Conservation (phyloP, 2,888 invertebrate species). For the Phyto melanocephala region DNA sequence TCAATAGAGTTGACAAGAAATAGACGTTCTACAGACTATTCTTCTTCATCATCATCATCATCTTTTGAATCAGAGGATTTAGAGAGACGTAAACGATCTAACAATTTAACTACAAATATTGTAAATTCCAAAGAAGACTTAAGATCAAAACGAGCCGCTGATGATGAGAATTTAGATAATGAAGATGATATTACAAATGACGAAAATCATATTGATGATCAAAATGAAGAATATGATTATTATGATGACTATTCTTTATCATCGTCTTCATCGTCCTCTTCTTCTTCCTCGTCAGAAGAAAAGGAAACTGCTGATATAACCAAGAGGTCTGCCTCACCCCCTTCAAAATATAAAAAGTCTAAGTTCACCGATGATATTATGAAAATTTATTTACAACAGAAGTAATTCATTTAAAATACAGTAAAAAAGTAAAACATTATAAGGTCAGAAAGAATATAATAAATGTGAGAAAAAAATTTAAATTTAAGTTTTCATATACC, state of each 20-base stretch:
- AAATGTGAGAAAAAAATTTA: too few relatives aligned
- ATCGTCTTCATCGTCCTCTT: background rate
- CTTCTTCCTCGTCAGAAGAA: background rate
- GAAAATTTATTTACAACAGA: background rate
- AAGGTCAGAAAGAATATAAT: too few relatives aligned
- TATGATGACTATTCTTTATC: background rate
- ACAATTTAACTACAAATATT: background rate
- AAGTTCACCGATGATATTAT: background rate
- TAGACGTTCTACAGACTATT: too few relatives aligned
- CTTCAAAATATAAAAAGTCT: too few relatives aligned
- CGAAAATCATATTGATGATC: background rate
- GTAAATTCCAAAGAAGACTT: background rate
- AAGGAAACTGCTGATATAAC: background rate
- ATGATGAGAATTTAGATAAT: background rate
- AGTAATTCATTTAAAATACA: too few relatives aligned
- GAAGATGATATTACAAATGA: too few relatives aligned
- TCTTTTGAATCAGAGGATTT: constrained; percentile 20
- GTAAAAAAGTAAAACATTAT: too few relatives aligned
- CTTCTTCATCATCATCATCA: too few relatives aligned
- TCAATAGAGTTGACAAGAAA: too few relatives aligned
- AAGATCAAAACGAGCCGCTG: background rate
- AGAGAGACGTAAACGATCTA: background rate
- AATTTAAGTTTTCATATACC: too few relatives aligned
- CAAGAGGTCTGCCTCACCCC: background rate
- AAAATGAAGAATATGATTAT: background rate